These are phyloP conservation scores for Geothlypis trichas DNA, from an alignment of 2,113 vertebrate genomes.

Conservation along the genomic window DNA sequence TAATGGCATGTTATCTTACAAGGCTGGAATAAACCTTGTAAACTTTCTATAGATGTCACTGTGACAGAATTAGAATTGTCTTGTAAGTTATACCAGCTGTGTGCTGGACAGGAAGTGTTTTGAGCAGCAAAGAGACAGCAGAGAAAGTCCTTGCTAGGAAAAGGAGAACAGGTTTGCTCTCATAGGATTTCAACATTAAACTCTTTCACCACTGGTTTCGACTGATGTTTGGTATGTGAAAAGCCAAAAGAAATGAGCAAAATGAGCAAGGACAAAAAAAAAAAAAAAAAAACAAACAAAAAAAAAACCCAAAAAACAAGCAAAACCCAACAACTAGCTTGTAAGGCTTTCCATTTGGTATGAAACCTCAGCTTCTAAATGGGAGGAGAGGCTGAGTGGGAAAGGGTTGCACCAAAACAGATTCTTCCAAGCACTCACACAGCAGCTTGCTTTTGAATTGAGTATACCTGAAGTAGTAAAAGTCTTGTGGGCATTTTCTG, in stretches of 20 bases:
- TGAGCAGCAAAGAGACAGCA: background rate
- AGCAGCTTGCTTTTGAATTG: background rate
- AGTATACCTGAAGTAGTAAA: background rate
- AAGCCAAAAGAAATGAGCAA: background rate
- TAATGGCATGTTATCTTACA: background rate
- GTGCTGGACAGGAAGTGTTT: background rate
- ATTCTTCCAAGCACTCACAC: background rate
- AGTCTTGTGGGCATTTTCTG: background rate
- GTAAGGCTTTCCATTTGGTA: fast-evolving
- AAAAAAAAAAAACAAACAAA: background rate
- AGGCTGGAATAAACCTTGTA: conserved; percentile 6
- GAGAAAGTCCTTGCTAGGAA: background rate
- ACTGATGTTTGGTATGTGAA: background rate
- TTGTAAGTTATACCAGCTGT: background rate
- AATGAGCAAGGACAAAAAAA: background rate
- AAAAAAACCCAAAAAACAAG: background rate
- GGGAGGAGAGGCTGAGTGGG: background rate
- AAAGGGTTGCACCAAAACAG: background rate
- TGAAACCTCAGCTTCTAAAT: background rate
- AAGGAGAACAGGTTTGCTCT: background rate
- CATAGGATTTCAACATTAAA: background rate
- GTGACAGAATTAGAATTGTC: background rate
- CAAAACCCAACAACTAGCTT: background rate
- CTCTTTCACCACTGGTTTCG: background rate
- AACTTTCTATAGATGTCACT: background rate